These are phyloP conservation scores for Eulithis prunata DNA, from an alignment of 2,888 invertebrate genomes.

Conservation along the genomic window DNA sequence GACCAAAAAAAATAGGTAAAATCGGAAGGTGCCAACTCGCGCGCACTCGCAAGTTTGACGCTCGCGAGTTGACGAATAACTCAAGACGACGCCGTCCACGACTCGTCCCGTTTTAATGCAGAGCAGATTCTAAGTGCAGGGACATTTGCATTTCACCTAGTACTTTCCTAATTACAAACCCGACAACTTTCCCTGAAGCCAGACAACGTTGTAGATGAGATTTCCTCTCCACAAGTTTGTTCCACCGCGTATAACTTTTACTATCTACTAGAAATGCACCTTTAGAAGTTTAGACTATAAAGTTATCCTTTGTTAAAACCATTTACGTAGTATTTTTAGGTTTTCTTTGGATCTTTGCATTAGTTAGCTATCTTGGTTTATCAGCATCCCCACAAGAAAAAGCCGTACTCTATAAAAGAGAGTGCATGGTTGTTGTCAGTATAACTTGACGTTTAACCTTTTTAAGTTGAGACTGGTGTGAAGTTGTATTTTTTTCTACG, in stretches of 20 bases:
- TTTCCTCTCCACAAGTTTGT: conserved; percentile 27
- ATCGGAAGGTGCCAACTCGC: too few relatives aligned
- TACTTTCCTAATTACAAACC: conserved; percentile 59
- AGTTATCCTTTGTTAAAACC: background rate
- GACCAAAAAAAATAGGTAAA: too few relatives aligned
- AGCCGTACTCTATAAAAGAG: background rate
- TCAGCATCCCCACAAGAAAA: background rate
- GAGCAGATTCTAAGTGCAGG: conserved; percentile 29
- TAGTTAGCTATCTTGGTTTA: too few relatives aligned
- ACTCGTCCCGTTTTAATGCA: conserved; percentile 8
- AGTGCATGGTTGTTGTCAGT: background rate
- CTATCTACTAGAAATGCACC: conserved; percentile 12
- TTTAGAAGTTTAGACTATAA: background rate
- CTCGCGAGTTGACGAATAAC: too few relatives aligned
- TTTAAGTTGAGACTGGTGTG: background rate
- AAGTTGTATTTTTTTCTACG: background rate
- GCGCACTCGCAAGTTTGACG: too few relatives aligned
- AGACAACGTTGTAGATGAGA: conserved; percentile 30
- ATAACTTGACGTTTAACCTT: background rate
- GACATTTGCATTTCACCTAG: conserved; percentile 57
- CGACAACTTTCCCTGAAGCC: conserved; percentile 51
- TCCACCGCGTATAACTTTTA: conserved; percentile 21
- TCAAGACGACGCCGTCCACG: background rate
- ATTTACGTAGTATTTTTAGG: background rate
- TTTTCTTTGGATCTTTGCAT: too few relatives aligned